Evolutionary conservation across 2,797 vertebrate genomes (phyloP).

Genomic region (Dermochelys coriacea): DNA sequence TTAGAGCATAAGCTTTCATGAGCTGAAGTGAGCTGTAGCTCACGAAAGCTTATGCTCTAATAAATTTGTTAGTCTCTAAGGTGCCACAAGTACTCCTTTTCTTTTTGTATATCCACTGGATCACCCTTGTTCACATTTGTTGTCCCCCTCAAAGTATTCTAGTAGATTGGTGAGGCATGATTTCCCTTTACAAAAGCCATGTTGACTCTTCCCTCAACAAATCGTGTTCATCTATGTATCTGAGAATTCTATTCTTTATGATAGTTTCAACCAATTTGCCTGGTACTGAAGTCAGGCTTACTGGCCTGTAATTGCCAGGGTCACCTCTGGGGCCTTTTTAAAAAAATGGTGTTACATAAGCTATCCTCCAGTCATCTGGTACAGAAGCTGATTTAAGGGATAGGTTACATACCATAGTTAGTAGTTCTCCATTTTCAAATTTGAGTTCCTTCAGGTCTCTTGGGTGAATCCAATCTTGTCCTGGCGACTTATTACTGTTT

Average conservation of each 20-base stretch:
- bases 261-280: background rate
- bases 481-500: background rate
- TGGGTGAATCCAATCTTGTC: background rate
- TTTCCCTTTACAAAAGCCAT: background rate
- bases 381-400: no score
- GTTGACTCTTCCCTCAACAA: background rate
- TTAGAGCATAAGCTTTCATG: no score
- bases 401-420: no score
- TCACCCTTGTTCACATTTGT: background rate
- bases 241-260: background rate
- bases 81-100: no score
- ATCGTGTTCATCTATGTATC: background rate
- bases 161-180: background rate
- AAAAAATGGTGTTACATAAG: background rate
- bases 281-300: background rate
- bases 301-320: background rate
- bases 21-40: no score
- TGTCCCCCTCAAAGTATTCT: background rate
- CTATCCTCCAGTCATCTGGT: background rate
- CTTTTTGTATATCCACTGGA: background rate
- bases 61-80: no score
- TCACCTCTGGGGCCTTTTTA: background rate
- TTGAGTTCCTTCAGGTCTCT: no score
- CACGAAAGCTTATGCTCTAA: no score
- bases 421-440: no score